Evolutionary conservation across 2,888 invertebrate species (phyloP).

Genomic region (Plutella xylostella): DNA sequence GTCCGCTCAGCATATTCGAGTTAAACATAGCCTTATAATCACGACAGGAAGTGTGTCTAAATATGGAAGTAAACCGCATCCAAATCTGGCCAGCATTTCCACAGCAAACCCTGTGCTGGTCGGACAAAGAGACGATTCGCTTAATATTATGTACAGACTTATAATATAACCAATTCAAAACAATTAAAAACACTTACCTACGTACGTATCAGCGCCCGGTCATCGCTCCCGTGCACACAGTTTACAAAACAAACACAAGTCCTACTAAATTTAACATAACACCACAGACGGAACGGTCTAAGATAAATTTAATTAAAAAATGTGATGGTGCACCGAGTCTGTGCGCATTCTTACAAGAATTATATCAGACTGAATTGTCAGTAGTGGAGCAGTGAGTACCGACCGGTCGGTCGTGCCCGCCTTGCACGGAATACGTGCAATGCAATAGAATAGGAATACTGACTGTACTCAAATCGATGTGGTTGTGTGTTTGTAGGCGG

Average conservation of each 20-base stretch:
- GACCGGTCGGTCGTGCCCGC: not conserved
- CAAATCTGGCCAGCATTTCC: too few relatives aligned
- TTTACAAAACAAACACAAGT: constrained; percentile 2
- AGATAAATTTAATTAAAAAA: constrained; percentile 6
- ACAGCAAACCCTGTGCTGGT: too few relatives aligned
- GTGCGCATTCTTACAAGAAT: constrained; percentile 9
- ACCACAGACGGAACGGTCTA: not conserved
- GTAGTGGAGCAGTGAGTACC: not conserved
- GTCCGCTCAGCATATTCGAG: too few relatives aligned
- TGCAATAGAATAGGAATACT: not conserved
- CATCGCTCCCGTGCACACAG: not conserved
- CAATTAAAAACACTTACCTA: constrained; percentile 5
- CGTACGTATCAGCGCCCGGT: constrained; percentile 3
- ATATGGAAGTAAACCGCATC: too few relatives aligned
- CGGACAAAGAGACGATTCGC: too few relatives aligned
- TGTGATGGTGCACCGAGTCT: constrained; percentile 3
- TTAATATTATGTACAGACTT: too few relatives aligned
- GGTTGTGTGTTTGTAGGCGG: too few relatives aligned
- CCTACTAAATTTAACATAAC: constrained; percentile 3
- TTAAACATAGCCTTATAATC: too few relatives aligned
- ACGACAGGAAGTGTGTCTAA: too few relatives aligned
- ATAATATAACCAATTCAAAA: not conserved
- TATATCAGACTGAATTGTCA: constrained; percentile 8
- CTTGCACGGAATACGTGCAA: not conserved
- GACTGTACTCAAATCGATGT: too few relatives aligned